Conservation (phyloP, 2,888 invertebrate genomes). For the Trissoscelio sp. region DNA sequence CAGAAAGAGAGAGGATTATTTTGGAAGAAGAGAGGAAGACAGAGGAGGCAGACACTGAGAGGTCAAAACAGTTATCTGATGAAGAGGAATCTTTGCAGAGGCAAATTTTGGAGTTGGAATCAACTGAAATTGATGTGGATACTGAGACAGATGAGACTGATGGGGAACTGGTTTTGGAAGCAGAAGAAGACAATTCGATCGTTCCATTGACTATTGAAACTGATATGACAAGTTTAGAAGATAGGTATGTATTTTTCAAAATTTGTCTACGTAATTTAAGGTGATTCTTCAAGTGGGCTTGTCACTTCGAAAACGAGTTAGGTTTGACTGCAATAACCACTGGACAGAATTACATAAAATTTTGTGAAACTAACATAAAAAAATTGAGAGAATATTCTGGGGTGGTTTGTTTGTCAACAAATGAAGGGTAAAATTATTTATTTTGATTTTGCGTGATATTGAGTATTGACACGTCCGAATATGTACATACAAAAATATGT, state of each 20-base stretch:
- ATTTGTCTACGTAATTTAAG: too few relatives aligned
- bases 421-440: too few relatives aligned
- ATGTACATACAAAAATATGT: too few relatives aligned
- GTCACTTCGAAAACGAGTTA: too few relatives aligned
- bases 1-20: constrained; percentile 82
- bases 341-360: too few relatives aligned
- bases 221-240: constrained; percentile 81
- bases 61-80: constrained; percentile 87
- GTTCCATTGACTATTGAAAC: constrained; percentile 70
- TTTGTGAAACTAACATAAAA: too few relatives aligned
- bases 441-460: too few relatives aligned
- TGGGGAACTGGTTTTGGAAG: constrained; percentile 86
- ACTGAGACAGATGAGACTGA: constrained; percentile 93
- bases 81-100: constrained; percentile 91
- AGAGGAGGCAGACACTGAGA: constrained; percentile 89
- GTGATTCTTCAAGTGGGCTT: too few relatives aligned
- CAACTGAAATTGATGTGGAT: constrained; percentile 90
- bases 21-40: constrained; percentile 83
- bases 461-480: too few relatives aligned
- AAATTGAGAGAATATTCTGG: too few relatives aligned
- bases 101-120: constrained; percentile 90
- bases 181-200: constrained; percentile 79
- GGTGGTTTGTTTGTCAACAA: too few relatives aligned
- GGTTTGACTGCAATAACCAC: too few relatives aligned
- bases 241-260: constrained; percentile 77